phyloP scores from a whole-genome alignment of 2,113 vertebrate genomes.

The Delphinus delphis region DNA sequence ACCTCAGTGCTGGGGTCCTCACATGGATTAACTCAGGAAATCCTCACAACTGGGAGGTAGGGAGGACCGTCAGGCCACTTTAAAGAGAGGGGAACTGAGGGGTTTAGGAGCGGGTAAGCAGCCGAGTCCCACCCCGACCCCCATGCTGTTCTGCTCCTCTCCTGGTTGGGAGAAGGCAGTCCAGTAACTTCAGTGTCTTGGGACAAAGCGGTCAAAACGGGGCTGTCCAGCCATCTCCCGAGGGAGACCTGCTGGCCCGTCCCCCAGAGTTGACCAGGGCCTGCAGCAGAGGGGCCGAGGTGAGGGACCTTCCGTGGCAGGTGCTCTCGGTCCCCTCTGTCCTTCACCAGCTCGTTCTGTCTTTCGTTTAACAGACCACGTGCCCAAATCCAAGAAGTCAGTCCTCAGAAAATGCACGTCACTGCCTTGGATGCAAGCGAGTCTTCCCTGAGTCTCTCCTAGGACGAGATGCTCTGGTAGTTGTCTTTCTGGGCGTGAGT shows the following conservation, averaged over 20 bases:
- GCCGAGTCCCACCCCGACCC: not conserved
- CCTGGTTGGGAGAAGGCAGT: not conserved
- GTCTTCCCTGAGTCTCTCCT: not conserved
- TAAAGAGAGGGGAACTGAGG: not conserved
- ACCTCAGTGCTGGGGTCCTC: not conserved
- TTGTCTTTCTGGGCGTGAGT: not conserved
- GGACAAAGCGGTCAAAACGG: not conserved
- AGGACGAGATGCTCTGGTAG: not conserved
- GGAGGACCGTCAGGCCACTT: not conserved
- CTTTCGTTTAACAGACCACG: not conserved
- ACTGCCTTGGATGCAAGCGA: accelerated
- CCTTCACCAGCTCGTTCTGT: not conserved
- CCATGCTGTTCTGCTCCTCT: not conserved
- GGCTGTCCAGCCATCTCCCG: not conserved
- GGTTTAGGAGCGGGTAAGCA: not conserved
- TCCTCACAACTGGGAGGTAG: not conserved
- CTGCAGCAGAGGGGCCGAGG: not conserved
- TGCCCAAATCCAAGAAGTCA: not conserved
- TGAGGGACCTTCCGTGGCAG: not conserved
- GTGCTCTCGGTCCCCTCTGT: not conserved
- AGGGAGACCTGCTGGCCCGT: not conserved
- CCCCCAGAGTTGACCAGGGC: not conserved
- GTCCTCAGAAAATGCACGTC: not conserved
- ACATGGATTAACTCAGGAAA: not conserved
- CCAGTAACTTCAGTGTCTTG: not conserved